Evolutionary conservation across 2,113 vertebrate species (phyloP), one percentile per base, ranked within the genome.

Genomic region (Proterorhinus semilunaris): DNA sequence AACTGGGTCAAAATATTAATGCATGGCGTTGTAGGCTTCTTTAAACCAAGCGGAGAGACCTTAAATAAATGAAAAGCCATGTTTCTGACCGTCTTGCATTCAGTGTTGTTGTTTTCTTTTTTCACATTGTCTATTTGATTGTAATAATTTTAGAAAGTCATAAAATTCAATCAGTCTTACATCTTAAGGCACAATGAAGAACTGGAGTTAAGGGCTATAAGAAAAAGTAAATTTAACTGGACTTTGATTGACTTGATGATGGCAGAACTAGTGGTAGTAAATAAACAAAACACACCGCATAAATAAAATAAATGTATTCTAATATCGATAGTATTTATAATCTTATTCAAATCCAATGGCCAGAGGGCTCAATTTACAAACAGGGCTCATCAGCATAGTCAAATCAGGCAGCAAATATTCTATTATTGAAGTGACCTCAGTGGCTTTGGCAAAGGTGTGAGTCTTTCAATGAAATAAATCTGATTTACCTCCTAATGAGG

Each of bases 51-150:
- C 7, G 10, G 74, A 73, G 52, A 59, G 51, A 49, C 55, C 80
- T 81, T 73, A 76, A 79, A 83, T 87, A 45, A 72, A 76, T 80
- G 62, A 71, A 73, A 81, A 71, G 74, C 87, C 84, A 61, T 86
- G 27, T 83, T 88, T 84, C 82, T 66, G 12, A 11, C 49, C 12
- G 3, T 51, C 49, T 51, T 13, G 91, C 86, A 94, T 93, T 92
- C 93, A 91, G 91, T 91, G 90, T 75, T 36, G 27, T 27, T 27
- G 1, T 36, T 36, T 3, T 36, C 4, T 3, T 5, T 36, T 36
- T 36, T 36, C 3, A 36, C 27, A 36, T 36, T 36, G 27, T 36
- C 1, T 36, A 36, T 36, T 36, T 36, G 27, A 36, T 36, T 36
- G 27, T 36, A 36, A 5, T 36, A 3, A 3, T 36, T 36, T 36